Conservation (phyloP, 2,888 invertebrate species). For the Atethmia centrago region DNA sequence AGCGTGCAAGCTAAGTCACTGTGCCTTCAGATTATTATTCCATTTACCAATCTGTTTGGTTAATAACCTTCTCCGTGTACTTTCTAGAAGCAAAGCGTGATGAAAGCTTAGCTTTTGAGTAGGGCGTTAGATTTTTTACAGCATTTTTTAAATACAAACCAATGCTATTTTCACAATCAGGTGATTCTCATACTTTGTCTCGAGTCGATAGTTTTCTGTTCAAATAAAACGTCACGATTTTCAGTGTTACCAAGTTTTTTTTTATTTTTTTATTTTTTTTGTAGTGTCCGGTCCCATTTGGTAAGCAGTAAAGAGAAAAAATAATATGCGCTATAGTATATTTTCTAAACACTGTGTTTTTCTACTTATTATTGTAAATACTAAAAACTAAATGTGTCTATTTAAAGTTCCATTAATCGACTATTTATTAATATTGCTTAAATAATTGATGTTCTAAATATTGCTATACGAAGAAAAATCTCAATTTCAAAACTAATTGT, state of each 20-base stretch:
- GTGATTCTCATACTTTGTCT: conserved; percentile 99
- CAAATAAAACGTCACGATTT: conserved; percentile 64
- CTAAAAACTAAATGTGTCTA: conserved; percentile 57
- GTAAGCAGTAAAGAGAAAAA: conserved; percentile 90
- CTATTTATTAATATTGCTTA: conserved; percentile 58
- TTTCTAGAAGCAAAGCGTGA: conserved; percentile 83
- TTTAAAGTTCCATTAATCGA: conserved; percentile 49
- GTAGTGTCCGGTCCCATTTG: conserved; percentile 85
- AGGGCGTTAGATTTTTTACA: conserved; percentile 76
- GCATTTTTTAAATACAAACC: conserved; percentile 92
- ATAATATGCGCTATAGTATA: conserved; percentile 86
- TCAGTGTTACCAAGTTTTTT: conserved; percentile 75
- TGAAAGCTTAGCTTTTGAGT: conserved; percentile 75
- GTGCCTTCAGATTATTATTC: conserved; percentile 65
- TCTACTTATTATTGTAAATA: conserved; percentile 54
- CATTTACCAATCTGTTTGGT: conserved; percentile 69
- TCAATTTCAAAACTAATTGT: conserved; percentile 54
- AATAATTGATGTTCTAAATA: conserved; percentile 51
- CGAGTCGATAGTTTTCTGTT: conserved; percentile 99
- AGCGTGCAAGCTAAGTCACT: conserved; percentile 66
- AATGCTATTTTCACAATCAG: conserved; percentile 99
- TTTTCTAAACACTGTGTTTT: conserved; percentile 66
- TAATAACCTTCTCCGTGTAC: conserved; percentile 69
- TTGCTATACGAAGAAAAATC: conserved; percentile 47
- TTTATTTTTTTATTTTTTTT: conserved; percentile 63